A percentile compares a stretch with the other conserved stretches of the same genome.
Evolutionary conservation across 2,888 invertebrate species (phyloP).

Genomic region (Leptopilina drosophilae): DNA sequence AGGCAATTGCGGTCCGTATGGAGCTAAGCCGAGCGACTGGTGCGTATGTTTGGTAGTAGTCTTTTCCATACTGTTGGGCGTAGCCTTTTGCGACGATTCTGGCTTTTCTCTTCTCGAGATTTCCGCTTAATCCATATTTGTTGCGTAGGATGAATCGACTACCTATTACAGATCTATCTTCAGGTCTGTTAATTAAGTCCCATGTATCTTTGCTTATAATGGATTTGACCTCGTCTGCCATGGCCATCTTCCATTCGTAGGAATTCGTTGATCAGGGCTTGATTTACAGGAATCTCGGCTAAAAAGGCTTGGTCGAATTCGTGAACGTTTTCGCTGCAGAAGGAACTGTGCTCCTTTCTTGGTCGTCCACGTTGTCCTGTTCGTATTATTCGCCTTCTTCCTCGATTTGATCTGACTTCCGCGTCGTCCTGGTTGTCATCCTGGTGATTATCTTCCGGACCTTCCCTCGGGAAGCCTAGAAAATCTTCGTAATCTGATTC

Average conservation of each 20-base stretch:
- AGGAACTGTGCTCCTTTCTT: neutral
- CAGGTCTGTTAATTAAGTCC: constrained; percentile 18
- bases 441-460: too few species aligned
- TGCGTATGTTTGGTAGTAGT: constrained; percentile 9
- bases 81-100: constrained; percentile 41
- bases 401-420: too few species aligned
- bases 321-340: neutral
- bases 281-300: constrained; percentile 29
- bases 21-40: constrained; percentile 33
- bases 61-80: neutral
- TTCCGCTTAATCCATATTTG: constrained; percentile 13
- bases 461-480: too few species aligned
- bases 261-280: constrained; percentile 23
- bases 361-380: constrained; percentile 12
- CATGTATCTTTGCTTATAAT: constrained; percentile 42
- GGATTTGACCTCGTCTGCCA: constrained; percentile 29
- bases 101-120: constrained; percentile 3
- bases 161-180: neutral
- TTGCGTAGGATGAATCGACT: constrained; percentile 36
- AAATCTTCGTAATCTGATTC: too few species aligned
- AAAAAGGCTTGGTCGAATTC: neutral
- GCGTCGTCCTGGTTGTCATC: too few species aligned
- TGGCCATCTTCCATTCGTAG: constrained; percentile 36
- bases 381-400: neutral
- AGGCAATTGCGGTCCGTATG: constrained; percentile 20